Evolutionary conservation across 2,888 invertebrate species (phyloP).

Genomic region (Folsomia candida): DNA sequence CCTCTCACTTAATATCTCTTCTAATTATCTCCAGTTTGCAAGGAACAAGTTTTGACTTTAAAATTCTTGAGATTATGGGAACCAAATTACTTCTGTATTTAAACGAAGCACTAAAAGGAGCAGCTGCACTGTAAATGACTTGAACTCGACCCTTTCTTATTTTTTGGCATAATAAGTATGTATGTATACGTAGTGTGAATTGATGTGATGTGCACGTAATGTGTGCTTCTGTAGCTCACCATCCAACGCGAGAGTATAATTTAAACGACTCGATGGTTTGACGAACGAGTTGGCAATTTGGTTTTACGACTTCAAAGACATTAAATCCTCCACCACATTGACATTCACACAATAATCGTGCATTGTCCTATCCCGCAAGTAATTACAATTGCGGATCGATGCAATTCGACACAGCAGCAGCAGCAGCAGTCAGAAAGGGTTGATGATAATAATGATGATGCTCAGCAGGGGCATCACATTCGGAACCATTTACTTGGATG

Average conservation of each 20-base stretch:
- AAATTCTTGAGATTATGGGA: not conserved
- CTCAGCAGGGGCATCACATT: not conserved
- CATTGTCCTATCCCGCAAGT: not conserved
- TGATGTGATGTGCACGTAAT: too few species aligned
- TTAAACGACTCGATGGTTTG: not conserved
- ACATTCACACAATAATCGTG: not conserved
- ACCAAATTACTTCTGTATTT: not conserved
- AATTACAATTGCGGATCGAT: not conserved
- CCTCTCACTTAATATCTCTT: not conserved
- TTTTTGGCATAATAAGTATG: not conserved
- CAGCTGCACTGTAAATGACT: not conserved
- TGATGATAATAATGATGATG: too few species aligned
- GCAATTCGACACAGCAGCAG: not conserved
- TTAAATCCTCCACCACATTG: not conserved
- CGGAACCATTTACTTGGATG: not conserved
- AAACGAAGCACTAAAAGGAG: not conserved
- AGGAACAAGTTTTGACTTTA: not conserved
- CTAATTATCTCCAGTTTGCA: not conserved
- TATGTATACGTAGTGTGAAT: not conserved
- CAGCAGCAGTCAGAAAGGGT: not conserved
- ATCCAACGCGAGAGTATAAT: not conserved
- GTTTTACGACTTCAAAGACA: constrained; percentile 3
- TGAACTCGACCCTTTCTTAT: not conserved
- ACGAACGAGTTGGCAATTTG: constrained; percentile 5
- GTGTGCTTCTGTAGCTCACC: too few species aligned